These are phyloP conservation scores for Napeogenes inachia DNA, from an alignment of 2,888 invertebrate genomes.

Conservation along the genomic window DNA sequence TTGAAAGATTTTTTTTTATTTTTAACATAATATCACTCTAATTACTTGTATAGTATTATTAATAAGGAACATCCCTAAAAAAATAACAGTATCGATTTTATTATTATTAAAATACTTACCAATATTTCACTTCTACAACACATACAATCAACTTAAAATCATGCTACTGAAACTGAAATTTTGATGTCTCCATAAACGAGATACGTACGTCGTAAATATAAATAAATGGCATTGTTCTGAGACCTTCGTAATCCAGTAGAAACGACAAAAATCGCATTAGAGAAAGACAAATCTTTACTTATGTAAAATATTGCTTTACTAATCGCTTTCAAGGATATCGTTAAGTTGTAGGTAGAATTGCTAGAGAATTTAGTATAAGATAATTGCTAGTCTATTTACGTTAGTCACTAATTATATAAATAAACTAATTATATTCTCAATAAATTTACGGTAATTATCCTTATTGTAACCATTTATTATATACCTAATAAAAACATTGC, in stretches of 20 bases:
- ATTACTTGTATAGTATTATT: not conserved
- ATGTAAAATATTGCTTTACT: conserved; percentile 39
- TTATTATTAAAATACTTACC: too few relatives aligned
- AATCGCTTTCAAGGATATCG: conserved; percentile 17
- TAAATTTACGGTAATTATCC: too few relatives aligned
- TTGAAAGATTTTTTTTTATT: not conserved
- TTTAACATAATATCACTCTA: not conserved
- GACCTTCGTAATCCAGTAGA: conserved; percentile 44
- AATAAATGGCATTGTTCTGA: conserved; percentile 42
- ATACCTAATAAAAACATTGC: too few relatives aligned
- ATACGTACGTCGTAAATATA: conserved; percentile 38
- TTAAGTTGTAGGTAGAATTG: conserved; percentile 10
- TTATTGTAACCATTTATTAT: too few relatives aligned
- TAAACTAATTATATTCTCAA: too few relatives aligned
- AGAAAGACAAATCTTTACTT: conserved; percentile 40
- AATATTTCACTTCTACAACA: too few relatives aligned
- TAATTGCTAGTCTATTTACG: not conserved
- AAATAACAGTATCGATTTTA: not conserved
- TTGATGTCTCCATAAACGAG: conserved; percentile 18
- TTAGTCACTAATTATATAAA: not conserved
- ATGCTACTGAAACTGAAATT: conserved; percentile 18
- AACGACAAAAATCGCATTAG: conserved; percentile 44
- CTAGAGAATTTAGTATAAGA: not conserved
- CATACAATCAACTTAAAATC: too few relatives aligned
- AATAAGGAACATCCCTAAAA: not conserved